Evolutionary conservation across 2,888 invertebrate genomes (phyloP), one percentile per base, ranked within the genome.

Genomic region (Papilio demoleus): DNA sequence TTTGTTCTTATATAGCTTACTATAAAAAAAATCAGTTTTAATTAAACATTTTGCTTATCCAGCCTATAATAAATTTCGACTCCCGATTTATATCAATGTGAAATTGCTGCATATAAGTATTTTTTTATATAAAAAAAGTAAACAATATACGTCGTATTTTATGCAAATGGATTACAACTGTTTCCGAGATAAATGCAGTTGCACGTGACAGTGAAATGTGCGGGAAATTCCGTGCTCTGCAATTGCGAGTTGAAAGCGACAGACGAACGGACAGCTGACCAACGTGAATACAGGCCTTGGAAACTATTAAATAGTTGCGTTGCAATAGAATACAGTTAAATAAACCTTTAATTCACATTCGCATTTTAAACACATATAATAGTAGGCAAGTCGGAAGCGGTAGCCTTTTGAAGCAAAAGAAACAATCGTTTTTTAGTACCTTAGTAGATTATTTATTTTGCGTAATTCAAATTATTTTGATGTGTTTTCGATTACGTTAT

Each of bases 161-260:
- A 27, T 11, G 34, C 14, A 63, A 47, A 27, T 19, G n/a, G 14
- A 31, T 56, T 31, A 56, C 53, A 56, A 56, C 31, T 56, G 27
- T 56, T 50, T 31, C 31, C 27, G 31, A 31, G 27, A 31, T 56
- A 63, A 63, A 63, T 50, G 63, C 47, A 27, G 63, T 31, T 63
- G 63, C 50, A 63, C 63, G 22, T 47, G 45, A 34, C 19, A 42
- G 50, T 50, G 53, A 56, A 56, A 56, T 53, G 53, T 53, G 53
- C 53, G 53, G 53, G 53, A 53, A 53, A 31, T 53, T 27, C 17
- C n/a, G 53, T 24, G 42, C 40, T 27, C 42, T 27, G 61, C 42
- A 61, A 40, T 61, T 40, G 5, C 61, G 42, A 61, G 42, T 61
- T 61, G 61, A n/a, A 61, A 61, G 27, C 53, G 53, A 53, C 53